These are phyloP conservation scores for Clupea harengus DNA, from an alignment of 2,113 vertebrate genomes.

Conservation along the genomic window DNA sequence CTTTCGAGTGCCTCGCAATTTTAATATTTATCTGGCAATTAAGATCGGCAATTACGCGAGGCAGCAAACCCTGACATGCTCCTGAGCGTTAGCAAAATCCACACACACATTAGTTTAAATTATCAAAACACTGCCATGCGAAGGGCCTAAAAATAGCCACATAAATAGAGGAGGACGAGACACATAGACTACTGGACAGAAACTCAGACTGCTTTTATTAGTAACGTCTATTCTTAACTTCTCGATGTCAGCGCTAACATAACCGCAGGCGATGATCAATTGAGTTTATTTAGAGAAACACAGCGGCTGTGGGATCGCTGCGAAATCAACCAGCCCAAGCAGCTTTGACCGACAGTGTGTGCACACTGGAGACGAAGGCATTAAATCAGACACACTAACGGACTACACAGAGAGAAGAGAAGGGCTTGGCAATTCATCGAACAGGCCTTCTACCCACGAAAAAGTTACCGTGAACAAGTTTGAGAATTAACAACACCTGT, in stretches of 20 bases:
- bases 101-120: constrained; percentile 28
- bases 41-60: constrained; percentile 44
- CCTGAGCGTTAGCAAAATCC: neutral
- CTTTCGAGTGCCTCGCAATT: constrained; percentile 34
- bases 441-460: neutral
- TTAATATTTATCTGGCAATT: constrained; percentile 41
- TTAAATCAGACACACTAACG: neutral
- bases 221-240: constrained; percentile 14
- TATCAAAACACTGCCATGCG: neutral
- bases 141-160: neutral
- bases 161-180: neutral
- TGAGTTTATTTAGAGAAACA: neutral
- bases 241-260: neutral
- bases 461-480: neutral
- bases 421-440: neutral
- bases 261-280: neutral
- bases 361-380: neutral
- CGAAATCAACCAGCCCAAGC: neutral
- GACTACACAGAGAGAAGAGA: neutral
- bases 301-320: neutral
- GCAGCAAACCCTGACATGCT: neutral
- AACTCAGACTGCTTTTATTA: constrained; percentile 15
- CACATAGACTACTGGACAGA: constrained; percentile 10
- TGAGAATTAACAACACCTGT: neutral
- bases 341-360: neutral